Evolutionary conservation across 2,797 vertebrate genomes (phyloP), one percentile per base, ranked within the genome.

Genomic region (Hapalemur alaotrensis): DNA sequence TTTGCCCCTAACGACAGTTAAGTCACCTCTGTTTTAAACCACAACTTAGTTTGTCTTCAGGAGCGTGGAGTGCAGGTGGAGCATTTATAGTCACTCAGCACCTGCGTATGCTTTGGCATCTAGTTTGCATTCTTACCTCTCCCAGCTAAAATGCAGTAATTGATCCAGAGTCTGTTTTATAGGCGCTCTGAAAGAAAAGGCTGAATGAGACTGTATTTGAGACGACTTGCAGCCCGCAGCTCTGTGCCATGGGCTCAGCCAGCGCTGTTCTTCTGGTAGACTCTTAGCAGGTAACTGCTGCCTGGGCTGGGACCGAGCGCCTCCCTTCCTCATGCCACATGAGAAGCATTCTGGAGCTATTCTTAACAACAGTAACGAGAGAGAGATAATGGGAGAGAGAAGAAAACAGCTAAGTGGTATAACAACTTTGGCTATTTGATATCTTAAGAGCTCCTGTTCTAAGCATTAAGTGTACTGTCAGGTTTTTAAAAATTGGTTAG

Each of bases 91-190:
- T 18, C 35, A 11, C 8, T 78, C 43, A 17, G 93, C n/a, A 4
- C 18, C 73, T 11, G 9, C 20, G 0, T 9, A 3, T 15, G 17
- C 7, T 30, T 46, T 12, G 10, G 43, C 8, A 2, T 30, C 35
- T 9, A 57, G 22, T 20, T 50, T n/a, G 4, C 50, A 4, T 50
- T 48, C 41, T 35, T 18, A 30, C 35, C 30, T 59, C 41, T 63
- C 52, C 52, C 2, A 1, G 30, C 43, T 14, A 30, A 70, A 35
- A 6, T 14, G 63, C 14, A 18, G 0, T 9, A 8, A n/a, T 20
- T 25, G 0, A 52, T 6, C 61, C 25, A 11, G 80, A 54, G 11
- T 32, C 11, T 50, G 50, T 28, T 30, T 52, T 15, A 1, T 2
- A 0, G 52, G 79, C 6, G 8, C 57, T 65, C 35, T 7, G 72